A percentile compares a stretch with the other conserved stretches of the same genome.
These are phyloP conservation scores for western clawed frog (Xenopus tropicalis) DNA, from an alignment of 2,113 vertebrate species.

Conservation along the genomic window UCB_Xtro_10.0 CM004448.2:133421001-133421500, in stretches of 20 bases:
- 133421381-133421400: not conserved
- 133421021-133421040: no score
- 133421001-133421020: no score
- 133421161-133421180: no score
- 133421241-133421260: slow-evolving; percentile 5
- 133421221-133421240: not conserved
- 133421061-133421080: no score
- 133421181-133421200: no score
- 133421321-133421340: slow-evolving; percentile 13
- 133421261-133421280: not conserved
- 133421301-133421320: not conserved
- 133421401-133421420: not conserved
- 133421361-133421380: slow-evolving; percentile 1
- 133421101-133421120: no score
- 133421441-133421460: not conserved
- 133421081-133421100: no score
- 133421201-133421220: no score
- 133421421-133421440: not conserved
- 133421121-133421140: no score
- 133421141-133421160: no score
- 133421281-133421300: slow-evolving; percentile 12
- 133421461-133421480: not conserved
- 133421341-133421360: not conserved
- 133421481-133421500: not conserved
- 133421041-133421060: no score